Base-by-base conservation (phyloP, 2,888 invertebrate genomes). In the Adela reaumurella region DNA sequence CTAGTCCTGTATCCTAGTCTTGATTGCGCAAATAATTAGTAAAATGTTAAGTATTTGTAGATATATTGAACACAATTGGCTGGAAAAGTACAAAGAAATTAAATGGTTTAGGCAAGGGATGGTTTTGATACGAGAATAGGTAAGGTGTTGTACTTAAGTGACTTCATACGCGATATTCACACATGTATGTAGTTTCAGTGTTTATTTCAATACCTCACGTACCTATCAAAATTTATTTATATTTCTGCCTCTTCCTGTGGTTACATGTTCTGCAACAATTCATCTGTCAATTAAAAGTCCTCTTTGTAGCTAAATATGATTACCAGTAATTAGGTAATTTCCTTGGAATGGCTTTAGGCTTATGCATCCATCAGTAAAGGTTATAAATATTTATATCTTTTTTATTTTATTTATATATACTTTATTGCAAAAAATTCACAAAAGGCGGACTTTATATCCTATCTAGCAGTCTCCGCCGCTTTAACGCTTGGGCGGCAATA, bases 301-400 rank as follows among this genome's bases (percentile, higher is more conserved):
- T 42, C 14, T 42, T 3, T 17, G 42, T 11, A 42, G 5, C 16
- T 3, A 54, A 61, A 55, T 53, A 60, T 64, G 64, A 61, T 64
- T 57, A 62, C 57, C 55, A 60, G 59, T 57, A 59, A 60, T 60
- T 60, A n/a, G n/a, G n/a, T n/a, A n/a, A n/a, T n/a, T n/a, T n/a
- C n/a, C n/a, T n/a, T n/a, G n/a, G n/a, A n/a, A n/a, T n/a, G n/a
- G n/a, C n/a, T n/a, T n/a, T n/a, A n/a, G n/a, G n/a, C n/a, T n/a
- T n/a, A n/a, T n/a, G n/a, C n/a, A n/a, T n/a, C n/a, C n/a, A n/a
- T n/a, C n/a, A n/a, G n/a, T n/a, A n/a, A n/a, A n/a, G n/a, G n/a
- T n/a, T n/a, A n/a, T n/a, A n/a, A n/a, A n/a, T n/a, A n/a, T n/a
- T n/a, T n/a, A n/a, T n/a, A n/a, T n/a, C n/a, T n/a, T n/a, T n/a